Conservation (phyloP, 2,113 vertebrate species). For the Myocastor coypus region DNA sequence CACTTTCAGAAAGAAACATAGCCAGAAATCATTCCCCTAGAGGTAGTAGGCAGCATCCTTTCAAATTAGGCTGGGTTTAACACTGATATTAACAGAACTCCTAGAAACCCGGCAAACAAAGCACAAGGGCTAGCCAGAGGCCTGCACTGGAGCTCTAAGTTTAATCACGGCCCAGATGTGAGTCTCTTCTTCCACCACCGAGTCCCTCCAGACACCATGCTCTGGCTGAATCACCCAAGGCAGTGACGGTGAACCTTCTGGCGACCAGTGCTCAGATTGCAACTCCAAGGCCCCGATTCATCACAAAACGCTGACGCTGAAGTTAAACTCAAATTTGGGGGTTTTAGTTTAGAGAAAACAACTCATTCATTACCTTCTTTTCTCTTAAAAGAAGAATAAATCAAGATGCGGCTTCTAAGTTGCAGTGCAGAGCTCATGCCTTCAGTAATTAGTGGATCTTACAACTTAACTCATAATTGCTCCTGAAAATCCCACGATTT, state of each 20-base stretch:
- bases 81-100: not conserved
- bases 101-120: not conserved
- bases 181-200: not conserved
- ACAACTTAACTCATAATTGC: not conserved
- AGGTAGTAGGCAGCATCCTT: conserved; percentile 25
- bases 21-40: conserved; percentile 17
- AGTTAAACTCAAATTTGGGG: not conserved
- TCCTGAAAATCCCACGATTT: not conserved
- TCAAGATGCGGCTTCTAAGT: not conserved
- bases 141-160: conserved; percentile 42
- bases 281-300: not conserved
- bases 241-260: not conserved
- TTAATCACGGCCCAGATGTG: conserved; percentile 12
- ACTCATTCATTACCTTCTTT: not conserved
- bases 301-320: not conserved
- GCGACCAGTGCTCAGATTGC: not conserved
- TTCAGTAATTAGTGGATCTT: not conserved
- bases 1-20: conserved; percentile 19
- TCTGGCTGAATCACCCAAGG: too few species aligned
- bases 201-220: not conserved
- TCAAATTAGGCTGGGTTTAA: not conserved
- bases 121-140: conserved; percentile 37
- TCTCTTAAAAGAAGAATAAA: not conserved
- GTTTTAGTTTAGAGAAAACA: not conserved
- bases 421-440: not conserved